These are phyloP conservation scores for Aplysia californica DNA, from an alignment of 1,140 invertebrate species.

Conservation along the genomic window DNA sequence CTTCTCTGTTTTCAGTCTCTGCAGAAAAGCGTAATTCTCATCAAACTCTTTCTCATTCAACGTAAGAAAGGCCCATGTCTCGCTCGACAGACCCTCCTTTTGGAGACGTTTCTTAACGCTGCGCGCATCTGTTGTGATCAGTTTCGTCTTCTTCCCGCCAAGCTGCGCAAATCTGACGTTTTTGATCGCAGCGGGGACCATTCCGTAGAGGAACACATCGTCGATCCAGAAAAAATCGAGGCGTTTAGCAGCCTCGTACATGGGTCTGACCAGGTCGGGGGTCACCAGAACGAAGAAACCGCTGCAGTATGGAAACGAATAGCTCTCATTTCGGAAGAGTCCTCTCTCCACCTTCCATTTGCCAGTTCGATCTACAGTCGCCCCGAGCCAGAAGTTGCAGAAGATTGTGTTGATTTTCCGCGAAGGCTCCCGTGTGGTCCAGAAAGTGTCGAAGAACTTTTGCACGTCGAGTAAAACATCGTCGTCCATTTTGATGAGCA, in stretches of 20 bases:
- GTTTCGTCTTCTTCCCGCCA: too few relatives aligned
- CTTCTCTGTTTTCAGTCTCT: too few relatives aligned
- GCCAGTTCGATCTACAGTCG: conserved; percentile 15
- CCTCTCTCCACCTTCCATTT: conserved; percentile 29
- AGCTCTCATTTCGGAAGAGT: conserved; percentile 16
- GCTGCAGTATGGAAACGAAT: conserved; percentile 60
- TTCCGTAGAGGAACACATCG: conserved; percentile 67
- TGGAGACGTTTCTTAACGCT: too few relatives aligned
- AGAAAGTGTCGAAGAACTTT: conserved; percentile 26
- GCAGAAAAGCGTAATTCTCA: too few relatives aligned
- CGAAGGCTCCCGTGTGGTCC: not conserved
- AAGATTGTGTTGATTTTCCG: conserved; percentile 3
- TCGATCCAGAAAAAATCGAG: conserved; percentile 67
- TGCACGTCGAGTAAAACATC: conserved; percentile 85
- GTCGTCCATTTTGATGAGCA: conserved; percentile 89
- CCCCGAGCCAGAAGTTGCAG: conserved; percentile 34
- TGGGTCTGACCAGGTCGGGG: conserved; percentile 55
- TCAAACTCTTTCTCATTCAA: too few relatives aligned
- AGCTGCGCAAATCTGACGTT: too few relatives aligned
- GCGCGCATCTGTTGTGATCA: too few relatives aligned
- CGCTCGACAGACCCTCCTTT: too few relatives aligned
- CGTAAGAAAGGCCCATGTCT: too few relatives aligned
- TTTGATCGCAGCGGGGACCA: too few relatives aligned
- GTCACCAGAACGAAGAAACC: conserved; percentile 66
- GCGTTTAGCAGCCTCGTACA: conserved; percentile 54